Evolutionary conservation across 1,140 invertebrate genomes (phyloP), one percentile per base, ranked within the genome.

Genomic region (Polypedilum vanderplanki): DNA sequence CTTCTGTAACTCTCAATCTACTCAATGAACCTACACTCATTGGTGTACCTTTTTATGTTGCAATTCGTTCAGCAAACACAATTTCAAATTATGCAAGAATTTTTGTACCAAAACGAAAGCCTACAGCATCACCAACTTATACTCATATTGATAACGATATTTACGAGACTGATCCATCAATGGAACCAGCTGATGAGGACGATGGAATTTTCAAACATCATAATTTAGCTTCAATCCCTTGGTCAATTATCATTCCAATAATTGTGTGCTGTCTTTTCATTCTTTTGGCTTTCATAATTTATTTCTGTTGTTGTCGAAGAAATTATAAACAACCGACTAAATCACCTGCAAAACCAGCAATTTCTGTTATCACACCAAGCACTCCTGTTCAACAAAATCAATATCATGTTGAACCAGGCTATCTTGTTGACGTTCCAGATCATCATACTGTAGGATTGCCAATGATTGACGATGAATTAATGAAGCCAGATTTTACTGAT

Each of bases 61-160:
- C 85, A 17, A 79, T 89, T 3, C 80, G 86, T 10, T 81, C 83
- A 57, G 79, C 80, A 8, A 85, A 85, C 1, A 84, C 85, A 3
- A 78, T 86, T 22, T 89, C 88, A 0, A 89, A 89, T 79, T 85
- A 85, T 78, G 85, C 86, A 7, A 78, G 83, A 17, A 80, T 87
- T 22, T 80, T 83, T 40, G 83, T 87, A 1, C 85, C 85, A 0
- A 83, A 83, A 15, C 85, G 82, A 46, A 83, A 82, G n/a, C 82
- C 84, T 65, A 80, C 85, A 4, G 83, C 84, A 0, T 78, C 80
- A 24, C 77, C 81, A n/a, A 80, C 81, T n/a, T 81, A 79, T 15
- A 57, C 46, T 4, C 46, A 57, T 15, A 57, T 57, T 15, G 46
- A 57, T 9, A 78, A 77, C 67, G 75, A 78, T 20, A 79, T 80